Evolutionary conservation across 2,113 vertebrate genomes (phyloP).

Genomic region (Tor tambroides): DNA sequence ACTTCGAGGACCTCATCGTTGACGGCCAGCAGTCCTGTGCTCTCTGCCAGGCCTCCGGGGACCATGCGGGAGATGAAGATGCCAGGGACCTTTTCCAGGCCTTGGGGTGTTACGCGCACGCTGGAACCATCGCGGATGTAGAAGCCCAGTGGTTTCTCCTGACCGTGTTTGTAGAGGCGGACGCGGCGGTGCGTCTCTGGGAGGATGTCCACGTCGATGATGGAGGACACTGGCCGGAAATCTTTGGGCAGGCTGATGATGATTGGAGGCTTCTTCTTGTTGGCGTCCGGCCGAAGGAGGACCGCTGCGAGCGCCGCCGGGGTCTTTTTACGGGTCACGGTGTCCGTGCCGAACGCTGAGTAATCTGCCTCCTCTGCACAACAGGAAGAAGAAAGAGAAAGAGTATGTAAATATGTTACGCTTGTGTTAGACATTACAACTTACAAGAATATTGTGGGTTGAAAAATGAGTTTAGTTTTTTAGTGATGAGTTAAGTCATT

Average conservation of each 20-base stretch:
- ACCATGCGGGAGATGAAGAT: conserved; percentile 93
- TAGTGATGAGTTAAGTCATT: background rate
- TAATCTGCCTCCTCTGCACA: conserved; percentile 95
- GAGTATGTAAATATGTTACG: background rate
- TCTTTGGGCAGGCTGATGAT: conserved; percentile 94
- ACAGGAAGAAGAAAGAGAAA: conserved; percentile 52
- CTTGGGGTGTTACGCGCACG: conserved; percentile 90
- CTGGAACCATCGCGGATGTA: conserved; percentile 97
- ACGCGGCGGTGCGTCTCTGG: conserved; percentile 94
- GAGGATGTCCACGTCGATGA: conserved; percentile 97
- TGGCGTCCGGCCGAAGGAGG: conserved; percentile 86
- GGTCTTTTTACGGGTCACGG: conserved; percentile 89
- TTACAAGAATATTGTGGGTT: background rate
- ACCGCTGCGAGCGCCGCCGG: conserved; percentile 84
- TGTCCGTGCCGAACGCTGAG: conserved; percentile 89
- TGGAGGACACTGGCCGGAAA: conserved; percentile 96
- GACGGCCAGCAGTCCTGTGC: conserved; percentile 93
- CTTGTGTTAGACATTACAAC: background rate
- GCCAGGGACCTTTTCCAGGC: conserved; percentile 93
- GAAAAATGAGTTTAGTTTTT: background rate
- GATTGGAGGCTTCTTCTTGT: conserved; percentile 87
- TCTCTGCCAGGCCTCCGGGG: conserved; percentile 92
- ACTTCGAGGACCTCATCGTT: conserved; percentile 98
- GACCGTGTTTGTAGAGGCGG: conserved; percentile 94
- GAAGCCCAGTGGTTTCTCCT: conserved; percentile 93